Percentiles rank a stretch among this genome's conserved stretches.
These are phyloP conservation scores for Sanderia malayensis DNA, from an alignment of 30 jellyfish, hydroid and myxozoan genomes.

Conservation along the genomic window DNA sequence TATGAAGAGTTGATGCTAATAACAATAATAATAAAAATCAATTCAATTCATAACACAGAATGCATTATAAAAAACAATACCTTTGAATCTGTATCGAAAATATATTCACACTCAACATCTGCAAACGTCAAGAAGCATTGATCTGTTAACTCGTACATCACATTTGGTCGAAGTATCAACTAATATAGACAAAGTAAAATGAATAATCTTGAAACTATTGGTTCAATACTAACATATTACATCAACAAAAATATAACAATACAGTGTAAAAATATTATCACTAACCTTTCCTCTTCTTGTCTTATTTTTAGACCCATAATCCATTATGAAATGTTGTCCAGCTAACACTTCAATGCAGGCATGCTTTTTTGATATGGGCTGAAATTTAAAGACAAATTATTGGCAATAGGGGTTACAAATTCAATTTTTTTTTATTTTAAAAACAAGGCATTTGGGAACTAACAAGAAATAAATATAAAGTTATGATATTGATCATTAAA, in stretches of 20 bases:
- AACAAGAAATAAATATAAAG: too few species aligned
- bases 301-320: constrained; percentile 56
- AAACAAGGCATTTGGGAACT: too few species aligned
- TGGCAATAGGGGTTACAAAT: too few species aligned
- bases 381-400: neutral
- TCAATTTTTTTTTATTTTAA: too few species aligned
- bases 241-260: neutral
- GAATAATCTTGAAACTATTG: neutral
- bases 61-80: constrained; percentile 17
- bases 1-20: neutral
- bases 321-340: constrained; percentile 44
- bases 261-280: neutral
- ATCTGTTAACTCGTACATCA: constrained; percentile 43
- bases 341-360: constrained; percentile 54
- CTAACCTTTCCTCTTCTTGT: constrained; percentile 60
- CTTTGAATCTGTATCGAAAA: neutral
- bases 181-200: neutral
- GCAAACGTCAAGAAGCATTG: constrained; percentile 22
- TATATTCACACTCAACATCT: constrained; percentile 24
- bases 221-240: neutral
- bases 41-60: too few species aligned
- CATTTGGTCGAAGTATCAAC: constrained; percentile 50
- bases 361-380: constrained; percentile 71
- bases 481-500: too few species aligned
- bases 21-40: neutral